Evolutionary conservation across 53 echinoderm and acorn worm genomes (phyloP).

Genomic region (Zoroaster sp.): DNA sequence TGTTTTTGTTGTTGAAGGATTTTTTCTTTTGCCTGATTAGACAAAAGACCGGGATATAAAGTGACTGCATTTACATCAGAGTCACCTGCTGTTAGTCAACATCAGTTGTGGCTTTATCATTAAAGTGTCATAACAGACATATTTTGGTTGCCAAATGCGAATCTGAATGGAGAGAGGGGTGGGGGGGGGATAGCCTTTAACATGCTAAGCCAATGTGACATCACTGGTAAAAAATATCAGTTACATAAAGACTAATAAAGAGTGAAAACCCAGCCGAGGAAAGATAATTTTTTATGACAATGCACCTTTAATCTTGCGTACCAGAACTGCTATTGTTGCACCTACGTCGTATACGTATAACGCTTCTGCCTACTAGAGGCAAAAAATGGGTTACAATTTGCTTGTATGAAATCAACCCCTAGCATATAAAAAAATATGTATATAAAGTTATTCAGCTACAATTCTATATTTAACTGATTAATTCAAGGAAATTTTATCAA

Average conservation of each 20-base stretch:
- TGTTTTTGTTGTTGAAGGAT: neutral
- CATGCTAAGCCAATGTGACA: neutral
- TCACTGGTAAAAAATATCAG: neutral
- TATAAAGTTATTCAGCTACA: neutral
- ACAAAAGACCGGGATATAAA: neutral
- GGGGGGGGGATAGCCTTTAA: neutral
- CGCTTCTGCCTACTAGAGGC: neutral
- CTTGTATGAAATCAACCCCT: neutral
- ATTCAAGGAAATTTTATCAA: neutral
- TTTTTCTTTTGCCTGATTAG: neutral
- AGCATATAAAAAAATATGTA: neutral
- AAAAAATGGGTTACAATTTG: neutral
- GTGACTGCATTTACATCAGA: neutral
- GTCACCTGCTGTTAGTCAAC: slow-evolving; percentile 35
- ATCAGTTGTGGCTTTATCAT: neutral
- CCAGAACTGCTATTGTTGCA: neutral
- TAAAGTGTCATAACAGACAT: neutral
- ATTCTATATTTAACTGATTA: neutral
- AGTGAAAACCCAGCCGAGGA: too few species aligned
- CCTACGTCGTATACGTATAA: neutral
- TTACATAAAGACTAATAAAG: neutral
- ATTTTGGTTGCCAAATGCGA: too few species aligned
- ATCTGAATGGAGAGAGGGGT: too few species aligned
- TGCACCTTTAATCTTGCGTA: neutral
- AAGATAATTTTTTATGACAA: neutral